Conservation (phyloP, 1,140 invertebrate species). For the Campoletis sonorensis region DNA sequence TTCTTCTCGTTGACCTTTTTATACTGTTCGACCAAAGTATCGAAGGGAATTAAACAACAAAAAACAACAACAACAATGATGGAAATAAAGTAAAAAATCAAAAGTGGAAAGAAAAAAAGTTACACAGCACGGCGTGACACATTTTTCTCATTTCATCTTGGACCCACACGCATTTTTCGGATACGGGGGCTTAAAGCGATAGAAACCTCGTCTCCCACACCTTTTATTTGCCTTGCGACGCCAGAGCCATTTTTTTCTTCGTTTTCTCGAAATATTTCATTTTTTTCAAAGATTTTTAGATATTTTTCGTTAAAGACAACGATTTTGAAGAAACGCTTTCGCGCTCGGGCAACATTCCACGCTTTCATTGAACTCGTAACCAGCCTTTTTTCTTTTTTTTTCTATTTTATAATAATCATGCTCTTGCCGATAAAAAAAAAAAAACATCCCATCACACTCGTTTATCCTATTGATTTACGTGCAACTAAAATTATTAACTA, state of each 20-base stretch:
- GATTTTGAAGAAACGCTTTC: not conserved
- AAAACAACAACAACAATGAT: conserved; percentile 55
- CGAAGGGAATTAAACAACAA: conserved; percentile 30
- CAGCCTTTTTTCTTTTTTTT: not conserved
- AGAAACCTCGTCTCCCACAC: too few relatives aligned
- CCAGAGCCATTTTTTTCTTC: too few relatives aligned
- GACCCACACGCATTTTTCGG: conserved; percentile 72
- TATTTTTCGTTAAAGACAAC: not conserved
- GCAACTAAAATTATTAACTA: conserved; percentile 26
- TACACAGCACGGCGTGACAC: conserved; percentile 68
- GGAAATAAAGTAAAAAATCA: conserved; percentile 60
- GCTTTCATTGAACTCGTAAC: not conserved
- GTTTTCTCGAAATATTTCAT: not conserved
- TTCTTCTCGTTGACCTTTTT: conserved; percentile 28
- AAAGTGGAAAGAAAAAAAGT: conserved; percentile 61
- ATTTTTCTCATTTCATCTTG: conserved; percentile 65
- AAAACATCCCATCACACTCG: not conserved
- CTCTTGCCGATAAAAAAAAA: conserved; percentile 1
- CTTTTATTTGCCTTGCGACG: too few relatives aligned
- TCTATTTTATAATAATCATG: not conserved
- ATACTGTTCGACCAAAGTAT: conserved; percentile 59
- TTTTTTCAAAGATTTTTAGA: too few relatives aligned
- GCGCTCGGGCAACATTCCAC: not conserved
- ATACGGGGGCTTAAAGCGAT: conserved; percentile 15
- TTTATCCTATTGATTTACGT: not conserved